A percentile compares a stretch with the other conserved stretches of the same genome.
phyloP scores from a whole-genome alignment of 2,797 vertebrate species.

The Cephalopachus bancanus region DNA sequence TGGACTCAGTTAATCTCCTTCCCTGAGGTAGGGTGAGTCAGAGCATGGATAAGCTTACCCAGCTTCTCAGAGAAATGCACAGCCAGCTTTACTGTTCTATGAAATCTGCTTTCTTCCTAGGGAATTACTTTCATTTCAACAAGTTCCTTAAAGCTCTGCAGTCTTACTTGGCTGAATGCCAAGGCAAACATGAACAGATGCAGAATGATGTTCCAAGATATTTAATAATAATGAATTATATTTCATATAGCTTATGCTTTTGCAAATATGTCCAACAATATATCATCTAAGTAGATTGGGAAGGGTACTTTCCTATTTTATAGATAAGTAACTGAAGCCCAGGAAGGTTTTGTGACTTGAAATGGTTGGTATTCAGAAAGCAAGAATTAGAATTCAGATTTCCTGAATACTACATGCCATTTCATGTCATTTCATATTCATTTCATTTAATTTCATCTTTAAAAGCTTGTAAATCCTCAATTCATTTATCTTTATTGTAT shows the following conservation, averaged over 20 bases:
- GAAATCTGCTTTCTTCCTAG: conserved; percentile 27
- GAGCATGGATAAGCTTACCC: neutral
- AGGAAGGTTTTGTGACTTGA: neutral
- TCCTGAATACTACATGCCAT: neutral
- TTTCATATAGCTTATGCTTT: neutral
- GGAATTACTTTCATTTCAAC: neutral
- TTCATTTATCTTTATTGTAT: neutral
- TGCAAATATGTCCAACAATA: neutral
- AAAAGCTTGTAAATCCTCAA: neutral
- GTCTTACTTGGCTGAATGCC: neutral
- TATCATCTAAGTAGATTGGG: neutral
- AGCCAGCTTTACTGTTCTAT: neutral
- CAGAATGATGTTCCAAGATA: neutral
- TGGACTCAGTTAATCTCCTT: neutral
- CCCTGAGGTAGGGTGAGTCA: neutral
- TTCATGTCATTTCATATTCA: neutral
- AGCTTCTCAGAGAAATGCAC: neutral
- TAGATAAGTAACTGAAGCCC: conserved; percentile 29
- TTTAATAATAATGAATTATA: neutral
- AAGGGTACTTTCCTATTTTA: neutral
- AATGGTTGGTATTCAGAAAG: neutral
- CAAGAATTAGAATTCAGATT: neutral
- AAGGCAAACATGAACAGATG: neutral
- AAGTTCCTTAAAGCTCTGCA: neutral
- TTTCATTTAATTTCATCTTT: neutral